A percentile compares a stretch with the other conserved stretches of the same genome.
Evolutionary conservation across 2,888 invertebrate genomes (phyloP).

Genomic region (Oscheius onirici): DNA sequence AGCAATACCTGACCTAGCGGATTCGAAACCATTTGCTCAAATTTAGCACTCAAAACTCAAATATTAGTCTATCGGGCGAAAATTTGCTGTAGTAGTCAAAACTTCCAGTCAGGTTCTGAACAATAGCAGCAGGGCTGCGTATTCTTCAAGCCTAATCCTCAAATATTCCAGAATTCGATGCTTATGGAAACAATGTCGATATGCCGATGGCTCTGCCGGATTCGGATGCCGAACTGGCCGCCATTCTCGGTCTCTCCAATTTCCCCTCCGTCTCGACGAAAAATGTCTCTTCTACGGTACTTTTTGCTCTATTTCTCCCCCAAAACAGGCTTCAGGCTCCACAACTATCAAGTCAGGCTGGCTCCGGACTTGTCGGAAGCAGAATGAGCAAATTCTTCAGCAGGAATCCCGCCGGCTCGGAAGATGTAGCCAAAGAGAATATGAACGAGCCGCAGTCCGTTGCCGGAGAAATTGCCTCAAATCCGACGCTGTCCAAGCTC

Average conservation of each 20-base stretch:
- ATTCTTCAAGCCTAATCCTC: no score
- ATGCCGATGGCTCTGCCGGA: conserved; percentile 36
- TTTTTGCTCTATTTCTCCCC: neutral
- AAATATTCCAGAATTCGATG: no score
- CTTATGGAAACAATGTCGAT: neutral
- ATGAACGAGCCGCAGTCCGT: neutral
- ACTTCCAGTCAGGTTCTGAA: no score
- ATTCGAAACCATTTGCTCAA: no score
- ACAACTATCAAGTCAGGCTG: neutral
- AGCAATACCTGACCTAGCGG: no score
- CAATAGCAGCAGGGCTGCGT: no score
- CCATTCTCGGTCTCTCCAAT: conserved; percentile 52
- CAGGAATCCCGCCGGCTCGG: conserved; percentile 19
- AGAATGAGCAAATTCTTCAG: conserved; percentile 59
- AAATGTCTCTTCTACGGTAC: neutral
- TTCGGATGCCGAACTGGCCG: conserved; percentile 51
- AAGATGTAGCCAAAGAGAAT: conserved; percentile 20
- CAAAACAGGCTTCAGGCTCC: neutral
- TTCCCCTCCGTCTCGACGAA: conserved; percentile 10
- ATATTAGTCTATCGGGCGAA: no score
- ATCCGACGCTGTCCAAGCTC: conserved; percentile 24
- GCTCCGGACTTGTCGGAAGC: conserved; percentile 38
- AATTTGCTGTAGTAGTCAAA: no score
- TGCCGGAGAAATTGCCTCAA: conserved; percentile 7
- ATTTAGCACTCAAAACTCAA: no score